Evolutionary conservation across 1,140 invertebrate genomes (phyloP), one percentile per base, ranked within the genome.

Genomic region (Arctopsyche grandis): DNA sequence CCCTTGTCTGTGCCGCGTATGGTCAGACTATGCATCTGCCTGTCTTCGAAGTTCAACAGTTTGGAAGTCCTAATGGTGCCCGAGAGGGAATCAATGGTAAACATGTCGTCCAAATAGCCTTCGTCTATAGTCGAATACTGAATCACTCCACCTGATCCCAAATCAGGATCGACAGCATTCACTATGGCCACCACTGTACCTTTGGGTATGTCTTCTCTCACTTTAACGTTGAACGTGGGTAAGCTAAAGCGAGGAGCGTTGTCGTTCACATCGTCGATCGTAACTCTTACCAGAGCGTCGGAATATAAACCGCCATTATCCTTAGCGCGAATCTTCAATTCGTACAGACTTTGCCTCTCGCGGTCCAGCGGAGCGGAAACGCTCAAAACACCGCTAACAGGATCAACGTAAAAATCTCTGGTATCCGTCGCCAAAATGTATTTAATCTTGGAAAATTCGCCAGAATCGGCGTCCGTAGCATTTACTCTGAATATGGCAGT

Each of bases 191-290:
- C 92, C 0, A 97, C 93, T 44, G 94, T 94, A 75, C 96, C 97
- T 0, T 93, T 87, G 0, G 97, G 97, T 43, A 98, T 91, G 86
- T 99, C 97, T 87, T 99, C 97, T 0, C 96, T 91, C 0, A 97
- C 92, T 84, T 96, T 95, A 3, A 97, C 94, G 1, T 90, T 91
- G 84, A 96, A 96, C 48, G 90, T 91, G 14, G 90, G 83, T 3
- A 95, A 86, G 19, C 92, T 91, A 83, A 98, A 99, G 44, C 88
- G 90, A 0, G 97, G 97, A 0, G 94, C 90, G 84, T 97, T 97
- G 86, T 99, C 97, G 85, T 99, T 99, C 22, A 97, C 93, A 85
- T 99, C 97, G 82, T 96, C 93, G 0, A 98, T 92, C 0, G 91
- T 90, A 16, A 98, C 91, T 19, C 94, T 88, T 38, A 98, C 92